A percentile compares a stretch with the other conserved stretches of the same genome.
phyloP scores from a whole-genome alignment of 2,113 vertebrate genomes.

The Lethenteron camtschaticum region DNA sequence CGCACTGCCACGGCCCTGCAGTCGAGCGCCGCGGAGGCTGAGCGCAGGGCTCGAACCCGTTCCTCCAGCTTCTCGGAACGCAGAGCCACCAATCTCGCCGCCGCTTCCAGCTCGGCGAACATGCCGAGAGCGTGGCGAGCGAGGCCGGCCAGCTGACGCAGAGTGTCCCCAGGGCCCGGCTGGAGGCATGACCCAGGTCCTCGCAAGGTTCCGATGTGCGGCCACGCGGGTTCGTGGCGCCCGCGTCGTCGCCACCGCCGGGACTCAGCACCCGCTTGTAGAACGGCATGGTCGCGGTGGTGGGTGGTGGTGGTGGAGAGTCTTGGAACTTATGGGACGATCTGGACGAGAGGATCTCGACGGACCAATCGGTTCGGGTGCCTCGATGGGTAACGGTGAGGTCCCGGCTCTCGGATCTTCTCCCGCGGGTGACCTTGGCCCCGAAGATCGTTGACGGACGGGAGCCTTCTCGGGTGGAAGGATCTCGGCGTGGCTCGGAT shows the following conservation, averaged over 20 bases:
- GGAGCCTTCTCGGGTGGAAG: no score
- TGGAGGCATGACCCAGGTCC: background rate
- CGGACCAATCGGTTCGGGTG: no score
- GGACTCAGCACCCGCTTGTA: slow-evolving; percentile 3
- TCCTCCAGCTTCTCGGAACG: background rate
- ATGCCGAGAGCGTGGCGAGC: slow-evolving; percentile 4
- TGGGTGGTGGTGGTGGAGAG: no score
- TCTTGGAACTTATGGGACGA: no score
- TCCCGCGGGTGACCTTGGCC: no score
- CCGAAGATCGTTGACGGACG: no score
- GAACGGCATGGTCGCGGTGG: background rate
- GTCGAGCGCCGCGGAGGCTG: slow-evolving; percentile 1
- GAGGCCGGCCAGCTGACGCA: slow-evolving; percentile 1
- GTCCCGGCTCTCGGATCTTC: no score
- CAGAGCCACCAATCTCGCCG: background rate
- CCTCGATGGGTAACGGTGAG: no score
- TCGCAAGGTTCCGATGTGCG: background rate
- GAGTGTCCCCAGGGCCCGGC: background rate
- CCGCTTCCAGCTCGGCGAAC: slow-evolving; percentile 2
- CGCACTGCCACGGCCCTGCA: background rate
- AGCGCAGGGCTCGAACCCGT: background rate
- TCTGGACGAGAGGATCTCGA: no score
- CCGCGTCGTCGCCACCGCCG: background rate
- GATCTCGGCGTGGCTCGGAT: no score
- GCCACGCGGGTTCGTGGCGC: no score